phyloP scores from a whole-genome alignment of 1,140 invertebrate species.

The Dryas iulia region DNA sequence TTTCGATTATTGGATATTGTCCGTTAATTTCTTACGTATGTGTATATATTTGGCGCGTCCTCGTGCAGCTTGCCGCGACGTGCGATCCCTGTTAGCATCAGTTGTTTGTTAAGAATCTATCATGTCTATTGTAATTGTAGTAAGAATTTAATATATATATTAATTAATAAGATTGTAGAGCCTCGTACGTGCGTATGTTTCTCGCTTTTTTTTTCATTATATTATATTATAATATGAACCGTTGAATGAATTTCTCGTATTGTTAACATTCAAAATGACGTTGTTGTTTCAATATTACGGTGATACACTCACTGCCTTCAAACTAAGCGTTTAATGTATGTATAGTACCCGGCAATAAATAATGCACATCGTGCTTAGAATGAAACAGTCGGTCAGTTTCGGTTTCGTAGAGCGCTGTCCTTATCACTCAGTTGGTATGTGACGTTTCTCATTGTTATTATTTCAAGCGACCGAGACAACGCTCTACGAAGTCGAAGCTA shows the following conservation, averaged over 20 bases:
- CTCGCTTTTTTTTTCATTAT: slow-evolving; percentile 61
- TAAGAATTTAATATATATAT: slow-evolving; percentile 77
- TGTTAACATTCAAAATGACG: slow-evolving; percentile 58
- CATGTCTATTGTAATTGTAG: slow-evolving; percentile 70
- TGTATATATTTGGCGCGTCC: too few species aligned
- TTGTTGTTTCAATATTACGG: slow-evolving; percentile 55
- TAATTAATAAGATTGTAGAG: slow-evolving; percentile 65
- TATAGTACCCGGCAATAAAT: too few species aligned
- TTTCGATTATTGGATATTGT: too few species aligned
- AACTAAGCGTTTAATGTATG: slow-evolving; percentile 43
- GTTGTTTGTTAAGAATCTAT: slow-evolving; percentile 79
- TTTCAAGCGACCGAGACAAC: too few species aligned
- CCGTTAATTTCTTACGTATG: too few species aligned
- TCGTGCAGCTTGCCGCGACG: slow-evolving; percentile 38
- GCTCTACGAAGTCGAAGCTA: too few species aligned
- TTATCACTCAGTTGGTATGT: too few species aligned
- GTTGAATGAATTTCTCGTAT: slow-evolving; percentile 50
- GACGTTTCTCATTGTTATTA: too few species aligned
- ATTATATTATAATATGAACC: too few species aligned
- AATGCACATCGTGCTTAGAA: too few species aligned
- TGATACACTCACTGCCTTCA: slow-evolving; percentile 66
- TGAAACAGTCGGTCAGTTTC: too few species aligned
- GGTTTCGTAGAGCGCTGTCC: too few species aligned
- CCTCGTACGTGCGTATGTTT: slow-evolving; percentile 68
- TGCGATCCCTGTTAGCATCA: slow-evolving; percentile 73